phyloP scores from a whole-genome alignment of 1,140 invertebrate genomes.

The Tetramorium parvispinum region DNA sequence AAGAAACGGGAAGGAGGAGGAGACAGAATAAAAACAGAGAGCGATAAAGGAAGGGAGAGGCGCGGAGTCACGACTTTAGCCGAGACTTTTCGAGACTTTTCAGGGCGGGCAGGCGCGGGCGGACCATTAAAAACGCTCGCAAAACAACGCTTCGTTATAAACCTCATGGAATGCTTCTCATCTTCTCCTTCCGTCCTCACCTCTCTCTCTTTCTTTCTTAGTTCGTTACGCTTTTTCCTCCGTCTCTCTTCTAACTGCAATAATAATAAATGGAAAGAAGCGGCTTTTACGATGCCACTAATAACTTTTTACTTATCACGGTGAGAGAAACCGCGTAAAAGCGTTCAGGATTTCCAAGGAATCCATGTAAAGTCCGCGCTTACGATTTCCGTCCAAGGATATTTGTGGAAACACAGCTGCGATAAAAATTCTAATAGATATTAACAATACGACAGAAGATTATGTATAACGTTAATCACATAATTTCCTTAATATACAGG shows the following conservation, averaged over 20 bases:
- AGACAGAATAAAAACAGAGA: conserved; percentile 39
- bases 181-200: conserved; percentile 7
- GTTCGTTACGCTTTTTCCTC: conserved; percentile 15
- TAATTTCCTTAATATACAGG: too few species aligned
- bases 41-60: conserved; percentile 59
- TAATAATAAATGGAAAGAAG: conserved; percentile 73
- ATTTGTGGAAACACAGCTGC: not conserved
- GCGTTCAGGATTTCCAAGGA: conserved; percentile 2
- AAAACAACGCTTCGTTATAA: conserved; percentile 81
- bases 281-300: conserved; percentile 59
- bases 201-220: not conserved
- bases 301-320: conserved; percentile 65
- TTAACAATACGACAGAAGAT: not conserved
- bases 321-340: conserved; percentile 46
- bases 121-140: conserved; percentile 78
- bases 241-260: conserved; percentile 40
- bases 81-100: conserved; percentile 80
- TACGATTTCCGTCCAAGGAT: not conserved
- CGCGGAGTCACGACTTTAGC: conserved; percentile 77
- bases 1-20: not conserved
- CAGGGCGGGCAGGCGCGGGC: conserved; percentile 58
- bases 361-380: not conserved
- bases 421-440: not conserved
- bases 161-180: conserved; percentile 65
- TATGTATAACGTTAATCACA: not conserved